phyloP scores from a whole-genome alignment of 2,888 invertebrate genomes.

The Elmis aenea region DNA sequence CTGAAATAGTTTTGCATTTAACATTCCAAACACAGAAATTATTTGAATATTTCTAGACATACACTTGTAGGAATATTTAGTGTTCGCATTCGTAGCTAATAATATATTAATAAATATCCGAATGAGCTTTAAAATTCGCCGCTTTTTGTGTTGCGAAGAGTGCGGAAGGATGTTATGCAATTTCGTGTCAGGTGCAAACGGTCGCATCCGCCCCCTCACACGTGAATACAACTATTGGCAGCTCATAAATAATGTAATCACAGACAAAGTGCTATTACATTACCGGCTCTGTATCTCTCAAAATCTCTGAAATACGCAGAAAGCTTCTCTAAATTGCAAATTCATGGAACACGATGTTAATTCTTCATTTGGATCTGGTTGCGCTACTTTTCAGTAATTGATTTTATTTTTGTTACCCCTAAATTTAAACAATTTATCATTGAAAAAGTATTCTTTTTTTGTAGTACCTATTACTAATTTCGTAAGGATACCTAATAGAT shows the following conservation, averaged over 20 bases:
- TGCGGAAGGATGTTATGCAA: conserved; percentile 16
- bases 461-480: too few species aligned
- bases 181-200: conserved; percentile 35
- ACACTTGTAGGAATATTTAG: background rate
- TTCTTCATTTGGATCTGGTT: conserved; percentile 30
- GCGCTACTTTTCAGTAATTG: too few species aligned
- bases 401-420: too few species aligned
- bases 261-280: conserved; percentile 42
- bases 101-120: too few species aligned
- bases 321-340: conserved; percentile 25
- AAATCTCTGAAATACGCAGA: conserved; percentile 23
- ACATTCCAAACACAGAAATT: conserved; percentile 1
- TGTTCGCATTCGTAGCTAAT: too few species aligned
- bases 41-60: conserved; percentile 3
- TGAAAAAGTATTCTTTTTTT: too few species aligned
- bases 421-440: too few species aligned
- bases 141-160: conserved; percentile 9
- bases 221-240: conserved; percentile 40
- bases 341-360: conserved; percentile 28
- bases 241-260: conserved; percentile 44
- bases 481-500: too few species aligned
- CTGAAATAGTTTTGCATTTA: too few species aligned
- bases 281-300: conserved; percentile 27
- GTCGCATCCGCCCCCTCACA: conserved; percentile 37
- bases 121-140: conserved; percentile 13